These are phyloP conservation scores for Anastrepha obliqua DNA, from an alignment of 1,140 invertebrate genomes.

Conservation along the genomic window DNA sequence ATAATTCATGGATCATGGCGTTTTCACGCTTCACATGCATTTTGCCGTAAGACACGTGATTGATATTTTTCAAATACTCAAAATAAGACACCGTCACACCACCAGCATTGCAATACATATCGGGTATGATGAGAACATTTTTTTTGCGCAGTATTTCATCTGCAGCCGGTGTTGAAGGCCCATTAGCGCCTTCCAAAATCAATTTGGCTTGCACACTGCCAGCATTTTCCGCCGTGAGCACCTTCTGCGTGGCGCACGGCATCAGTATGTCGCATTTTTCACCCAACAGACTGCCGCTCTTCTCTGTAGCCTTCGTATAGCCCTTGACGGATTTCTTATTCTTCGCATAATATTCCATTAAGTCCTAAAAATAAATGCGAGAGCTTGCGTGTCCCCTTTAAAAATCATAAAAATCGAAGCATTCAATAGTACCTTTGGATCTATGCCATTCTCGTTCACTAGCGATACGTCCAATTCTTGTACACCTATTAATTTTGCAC, in stretches of 20 bases:
- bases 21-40: slow-evolving; percentile 79
- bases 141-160: slow-evolving; percentile 84
- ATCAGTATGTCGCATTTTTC: slow-evolving; percentile 92
- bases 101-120: slow-evolving; percentile 89
- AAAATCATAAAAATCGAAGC: neutral
- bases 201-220: slow-evolving; percentile 85
- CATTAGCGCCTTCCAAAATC: slow-evolving; percentile 89
- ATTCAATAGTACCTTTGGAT: slow-evolving; percentile 79
- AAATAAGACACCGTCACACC: slow-evolving; percentile 95
- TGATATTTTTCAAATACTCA: slow-evolving; percentile 94
- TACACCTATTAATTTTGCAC: slow-evolving; percentile 88
- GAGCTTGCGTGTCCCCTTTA: neutral
- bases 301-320: slow-evolving; percentile 82
- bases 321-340: slow-evolving; percentile 83
- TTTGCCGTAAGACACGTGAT: slow-evolving; percentile 91
- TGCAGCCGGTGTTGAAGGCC: slow-evolving; percentile 89
- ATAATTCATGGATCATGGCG: slow-evolving; percentile 62
- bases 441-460: slow-evolving; percentile 86
- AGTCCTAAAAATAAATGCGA: slow-evolving; percentile 58
- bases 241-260: slow-evolving; percentile 89
- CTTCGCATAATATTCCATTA: slow-evolving; percentile 56
- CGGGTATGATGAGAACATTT: slow-evolving; percentile 88
- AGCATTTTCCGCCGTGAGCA: slow-evolving; percentile 86
- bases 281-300: slow-evolving; percentile 79
- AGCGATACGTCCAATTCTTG: slow-evolving; percentile 84